Base-by-base conservation (phyloP, 2,113 vertebrate species). In the Carassius gibelio region DNA sequence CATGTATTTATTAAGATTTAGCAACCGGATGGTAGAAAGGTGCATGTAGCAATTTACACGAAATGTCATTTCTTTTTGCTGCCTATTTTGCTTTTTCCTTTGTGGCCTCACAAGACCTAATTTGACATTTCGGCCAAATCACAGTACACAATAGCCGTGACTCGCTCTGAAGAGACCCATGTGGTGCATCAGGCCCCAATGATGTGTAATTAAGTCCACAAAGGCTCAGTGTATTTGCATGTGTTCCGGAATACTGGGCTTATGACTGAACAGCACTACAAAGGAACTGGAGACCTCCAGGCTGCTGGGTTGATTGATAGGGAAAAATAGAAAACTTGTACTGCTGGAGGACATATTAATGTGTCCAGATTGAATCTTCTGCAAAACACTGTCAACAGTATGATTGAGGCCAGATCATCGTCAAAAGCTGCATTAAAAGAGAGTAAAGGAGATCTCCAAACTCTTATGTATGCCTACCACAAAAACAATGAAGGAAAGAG, bases 151-250 rank as follows among this genome's bases (percentile, higher is more conserved):
- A 82, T 66, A 81, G 55, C 59, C 3, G 23, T 26, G 76, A 81
- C 38, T 74, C 38, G 30, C 71, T 86, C 38, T 30, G 78, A 84
- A 85, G 66, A 85, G 77, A 85, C 59, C 57, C 52, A 50, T 66
- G 74, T 57, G n/a, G 66, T 61, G 77, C 81, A 86, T 87, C 69
- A 79, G 19, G 48, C 38, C 74, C 84, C 79, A 84, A 88, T 80
- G 85, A 72, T 21, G 38, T 34, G 69, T 84, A 86, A 86, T 89
- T 81, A 89, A 78, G 55, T 71, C 66, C 74, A 85, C 83, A 85
- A 89, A 89, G 42, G 84, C 48, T 48, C 36, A 15, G 23, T 7
- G 52, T 82, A 30, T 84, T 14, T 74, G 81, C 48, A 84, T 62
- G 80, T 36, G 55, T 66, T 88, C 64, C 30, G 55, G 75, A 81